Evolutionary conservation across 2,113 vertebrate genomes (phyloP), one percentile per base, ranked within the genome.

Genomic region (Petrocephalus microphthalmus): DNA sequence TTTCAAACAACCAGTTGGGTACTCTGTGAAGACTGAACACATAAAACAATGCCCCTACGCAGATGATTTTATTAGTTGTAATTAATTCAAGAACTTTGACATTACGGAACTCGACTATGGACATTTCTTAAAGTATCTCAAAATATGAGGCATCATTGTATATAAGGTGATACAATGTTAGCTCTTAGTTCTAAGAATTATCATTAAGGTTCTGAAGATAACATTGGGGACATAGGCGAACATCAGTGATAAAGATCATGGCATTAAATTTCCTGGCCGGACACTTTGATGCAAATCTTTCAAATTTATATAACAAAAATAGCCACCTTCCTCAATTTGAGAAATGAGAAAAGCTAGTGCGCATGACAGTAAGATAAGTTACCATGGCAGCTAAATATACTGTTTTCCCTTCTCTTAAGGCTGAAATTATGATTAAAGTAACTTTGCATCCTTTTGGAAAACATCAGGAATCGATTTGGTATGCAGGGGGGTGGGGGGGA

Each of bases 361-460:
- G 37, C 67, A 37, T 0, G 1, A 37, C 17, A 8, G 3, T 37
- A 74, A 74, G 5, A 85, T 47, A 22, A 84, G 54, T 60, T 42
- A 84, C 17, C 52, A 67, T 54, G 17, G 47, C 10, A 53, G 47
- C 37, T 71, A 37, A 53, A 89, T 42, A 22, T 78, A 52, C 33
- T 42, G 7, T 71, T 87, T 51, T 86, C 42, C 45, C 74, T 56
- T 88, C 11, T 33, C 85, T 85, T 87, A 56, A 85, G 45, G 85
- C 71, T 89, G 54, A 71, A 19, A 90, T 90, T 89, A 87, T 33
- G 89, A 91, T 91, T 89, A 89, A 88, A 57, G 85, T 82, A 53
- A 29, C 57, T 81, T 90, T 86, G 88, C 85, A 87, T n/a, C 57
- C 60, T 86, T 60, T 67, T 60, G 82, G 33, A 37, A 47, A 57